Base-by-base conservation (phyloP, 2,113 vertebrate genomes). In the human region DNA sequence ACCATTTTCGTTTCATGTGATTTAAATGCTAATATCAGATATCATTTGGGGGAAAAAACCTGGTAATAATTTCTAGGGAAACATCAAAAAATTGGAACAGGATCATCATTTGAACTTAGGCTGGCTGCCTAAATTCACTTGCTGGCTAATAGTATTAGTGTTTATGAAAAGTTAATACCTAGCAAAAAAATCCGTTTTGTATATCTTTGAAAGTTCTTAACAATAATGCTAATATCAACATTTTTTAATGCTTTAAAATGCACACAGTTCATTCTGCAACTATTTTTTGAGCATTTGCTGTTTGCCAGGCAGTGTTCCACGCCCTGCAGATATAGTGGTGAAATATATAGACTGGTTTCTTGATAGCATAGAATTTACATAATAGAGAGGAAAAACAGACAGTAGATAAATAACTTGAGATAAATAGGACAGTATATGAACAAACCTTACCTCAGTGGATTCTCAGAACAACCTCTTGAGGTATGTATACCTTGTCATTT, bases 1-100 rank as follows among this genome's bases (percentile, higher is more conserved):
- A 7, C 94, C 50, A 91, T 83, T 95, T 97, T 95, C 79, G 78
- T 89, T 96, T 80, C 84, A 79, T 97, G 88, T 90, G 92, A 98
- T 96, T 97, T 97, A 96, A 95, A 90, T 96, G 92, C 94, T 89
- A 96, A 75, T 96, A 94, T 84, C 90, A 93, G 80, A 94, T 91
- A 81, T 59, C 81, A 61, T 80, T 79, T 61, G 12, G 38, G 22
- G 4, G 16, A 10, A 30, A 27, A 80, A n/a, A 13, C 38, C 73
- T 76, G 50, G 52, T 87, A 91, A 83, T 92, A 83, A 61, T 91
- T 96, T 92, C 70, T 88, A 76, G 38, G 68, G 80, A 92, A 94
- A 90, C 38, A 82, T 76, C 52, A 72, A 91, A 93, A 93, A 86
- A 76, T 82, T 59, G 20, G 23, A 92, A 82, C 10, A 78, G n/a